Evolutionary conservation across 2,888 invertebrate species (phyloP), one percentile per base, ranked within the genome.

Genomic region (Oxycera nigricornis): DNA sequence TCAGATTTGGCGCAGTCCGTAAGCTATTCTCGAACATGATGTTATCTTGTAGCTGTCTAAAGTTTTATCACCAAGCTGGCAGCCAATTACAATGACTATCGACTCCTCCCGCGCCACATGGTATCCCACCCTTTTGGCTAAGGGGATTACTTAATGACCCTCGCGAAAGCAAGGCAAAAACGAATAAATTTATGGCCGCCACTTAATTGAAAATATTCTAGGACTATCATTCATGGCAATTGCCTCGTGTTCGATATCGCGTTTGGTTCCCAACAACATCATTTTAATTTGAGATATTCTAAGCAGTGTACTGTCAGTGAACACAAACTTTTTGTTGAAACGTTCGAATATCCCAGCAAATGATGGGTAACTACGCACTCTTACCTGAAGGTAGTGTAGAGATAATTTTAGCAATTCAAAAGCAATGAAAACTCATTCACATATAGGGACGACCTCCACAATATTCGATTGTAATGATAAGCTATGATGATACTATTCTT

Each of bases 121-220:
- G 65, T 24, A 39, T 14, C 22, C n/a, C 17, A 41, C 30, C 39
- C 65, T n/a, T 26, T 20, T 55, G 55, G 39, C 28, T 6, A 46
- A 22, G 41, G 30, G n/a, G 50, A 35, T 28, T 20, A 30, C 30
- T 50, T 67, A 67, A 41, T 67, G 67, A 67, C 28, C 14, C n/a
- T 17, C 26, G 67, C n/a, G 59, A 30, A 28, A 14, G 59, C 26
- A 41, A 67, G 11, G 28, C 22, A 41, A 67, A 22, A 26, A 67
- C 30, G 14, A 2, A 70, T 9, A 30, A 70, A 70, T 70, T 70
- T 70, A 70, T 70, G 70, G 55, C 35, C 70, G 55, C 52, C 70
- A 70, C 70, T 52, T 70, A 70, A 70, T 70, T 70, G 70, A 70
- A 70, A 70, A 70, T 70, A 30, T 70, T 70, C 70, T 35, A 70